A percentile compares a stretch with the other conserved stretches of the same genome.
phyloP scores from a whole-genome alignment of 2,888 invertebrate species.

The Acrobasis suavella region DNA sequence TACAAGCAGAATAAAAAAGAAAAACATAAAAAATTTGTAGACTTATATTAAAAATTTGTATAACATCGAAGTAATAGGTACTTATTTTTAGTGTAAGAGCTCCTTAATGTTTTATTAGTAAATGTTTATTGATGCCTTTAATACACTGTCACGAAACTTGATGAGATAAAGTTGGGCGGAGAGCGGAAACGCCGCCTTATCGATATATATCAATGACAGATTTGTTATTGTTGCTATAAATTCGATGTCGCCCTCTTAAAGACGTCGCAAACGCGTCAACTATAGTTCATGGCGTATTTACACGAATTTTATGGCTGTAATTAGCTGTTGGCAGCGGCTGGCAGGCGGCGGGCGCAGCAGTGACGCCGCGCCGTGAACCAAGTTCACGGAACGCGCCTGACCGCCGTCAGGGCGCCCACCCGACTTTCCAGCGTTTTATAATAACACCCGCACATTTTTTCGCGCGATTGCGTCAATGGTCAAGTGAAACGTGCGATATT shows the following conservation, averaged over 20 bases:
- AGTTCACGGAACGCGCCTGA: conserved; percentile 65
- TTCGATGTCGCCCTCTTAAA: conserved; percentile 20
- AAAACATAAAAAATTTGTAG: no score
- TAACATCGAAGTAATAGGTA: neutral
- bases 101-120: neutral
- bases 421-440: conserved; percentile 68
- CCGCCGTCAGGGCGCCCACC: conserved; percentile 53
- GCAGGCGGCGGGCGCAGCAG: conserved; percentile 29
- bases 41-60: no score
- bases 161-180: neutral
- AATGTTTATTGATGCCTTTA: neutral
- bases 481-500: conserved; percentile 73
- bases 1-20: no score
- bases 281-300: conserved; percentile 56
- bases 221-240: conserved; percentile 24
- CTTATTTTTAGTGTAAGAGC: neutral
- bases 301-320: conserved; percentile 57
- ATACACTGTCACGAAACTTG: neutral
- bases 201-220: conserved; percentile 10
- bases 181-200: neutral
- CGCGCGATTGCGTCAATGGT: conserved; percentile 77
- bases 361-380: conserved; percentile 46
- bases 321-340: conserved; percentile 42
- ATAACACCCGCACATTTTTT: conserved; percentile 76
- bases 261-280: conserved; percentile 39